Base-by-base conservation (phyloP, 1,140 invertebrate species). In the Drosophila sturtevanti region DNA sequence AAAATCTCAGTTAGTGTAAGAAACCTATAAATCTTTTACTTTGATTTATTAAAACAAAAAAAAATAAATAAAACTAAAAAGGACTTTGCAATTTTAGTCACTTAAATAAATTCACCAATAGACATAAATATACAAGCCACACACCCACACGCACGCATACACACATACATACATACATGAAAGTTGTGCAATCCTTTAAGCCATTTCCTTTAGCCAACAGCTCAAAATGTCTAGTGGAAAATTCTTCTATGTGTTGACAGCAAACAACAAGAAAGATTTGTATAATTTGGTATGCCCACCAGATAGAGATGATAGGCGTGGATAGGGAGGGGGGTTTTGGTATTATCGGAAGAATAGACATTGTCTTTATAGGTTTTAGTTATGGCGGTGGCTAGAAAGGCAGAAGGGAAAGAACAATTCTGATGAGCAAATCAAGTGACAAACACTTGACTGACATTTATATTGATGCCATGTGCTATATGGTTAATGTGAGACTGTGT, bases 401-500 rank as follows among this genome's bases (percentile, higher is more conserved):
- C 18, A 4, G 9, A 1, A 31, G 16, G 37, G 63, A 11, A 31
- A 16, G 6, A 10, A 31, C n/a, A 14, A 12, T 24, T 41, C 34
- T 27, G 64, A 79, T 71, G 74, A 62, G 24, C 51, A 31, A 51
- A 69, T 69, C 65, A 56, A 59, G 68, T 63, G 65, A 75, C 52
- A 62, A 55, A 59, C 72, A 77, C 64, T 77, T 73, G 77, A 85
- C 64, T 85, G 69, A 74, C 81, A 74, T 86, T 86, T 74, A 86
- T 85, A 85, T 85, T 81, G 78, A 81, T 86, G 73, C 56, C 14
- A 37, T 34, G 31, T 37, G 56, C 56, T 22, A 16, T 14, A 18
- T 14, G 16, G 27, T 31, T 4, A 31, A 31, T 31, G 27, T 31
- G 27, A n/a, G n/a, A n/a, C n/a, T 6, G 6, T 31, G 27, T 31